A percentile compares a stretch with the other conserved stretches of the same genome.
phyloP scores from a whole-genome alignment of 2,888 invertebrate species.

The Ceraclea dissimilis region DNA sequence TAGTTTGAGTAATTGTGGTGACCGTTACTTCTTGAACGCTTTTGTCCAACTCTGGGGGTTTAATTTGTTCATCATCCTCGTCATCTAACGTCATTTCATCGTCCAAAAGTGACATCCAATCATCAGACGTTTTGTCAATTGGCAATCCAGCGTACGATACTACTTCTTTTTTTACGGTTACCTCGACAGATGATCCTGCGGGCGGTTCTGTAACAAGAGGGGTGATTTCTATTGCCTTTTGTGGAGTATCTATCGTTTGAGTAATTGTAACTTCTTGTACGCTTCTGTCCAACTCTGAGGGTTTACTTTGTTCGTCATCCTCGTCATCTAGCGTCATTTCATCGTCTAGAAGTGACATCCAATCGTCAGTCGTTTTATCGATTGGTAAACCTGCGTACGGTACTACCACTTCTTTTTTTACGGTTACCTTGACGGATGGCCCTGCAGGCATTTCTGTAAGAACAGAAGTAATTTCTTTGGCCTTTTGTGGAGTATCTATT shows the following conservation, averaged over 20 bases:
- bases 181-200: no score
- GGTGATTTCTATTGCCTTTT: background rate
- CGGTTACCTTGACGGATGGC: no score
- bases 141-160: conserved; percentile 22
- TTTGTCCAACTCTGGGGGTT: background rate
- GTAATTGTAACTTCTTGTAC: background rate
- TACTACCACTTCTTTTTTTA: background rate
- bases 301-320: conserved; percentile 14
- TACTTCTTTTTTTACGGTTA: background rate
- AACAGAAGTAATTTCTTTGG: background rate
- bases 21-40: background rate
- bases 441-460: background rate
- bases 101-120: conserved; percentile 27
- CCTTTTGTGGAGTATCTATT: background rate
- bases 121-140: conserved; percentile 20
- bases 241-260: background rate
- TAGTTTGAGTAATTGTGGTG: background rate
- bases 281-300: background rate
- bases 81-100: conserved; percentile 28
- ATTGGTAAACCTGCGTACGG: conserved; percentile 24
- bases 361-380: conserved; percentile 21
- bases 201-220: background rate
- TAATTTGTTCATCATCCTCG: conserved; percentile 22
- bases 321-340: conserved; percentile 28
- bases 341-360: conserved; percentile 27